Conservation (phyloP, 1,140 invertebrate species). For the Nilaparvata lugens region DNA sequence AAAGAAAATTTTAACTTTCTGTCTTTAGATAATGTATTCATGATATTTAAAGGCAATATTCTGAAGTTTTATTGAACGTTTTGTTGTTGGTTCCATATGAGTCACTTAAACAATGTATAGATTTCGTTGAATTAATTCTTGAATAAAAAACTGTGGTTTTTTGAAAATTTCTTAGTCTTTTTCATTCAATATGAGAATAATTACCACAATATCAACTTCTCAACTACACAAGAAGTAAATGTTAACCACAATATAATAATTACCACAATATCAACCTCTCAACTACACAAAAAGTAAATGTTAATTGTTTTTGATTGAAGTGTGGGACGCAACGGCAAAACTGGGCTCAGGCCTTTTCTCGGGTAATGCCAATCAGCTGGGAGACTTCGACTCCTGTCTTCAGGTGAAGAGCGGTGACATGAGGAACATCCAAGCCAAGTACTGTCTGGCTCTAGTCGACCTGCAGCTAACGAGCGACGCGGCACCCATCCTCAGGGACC, state of each 20-base stretch:
- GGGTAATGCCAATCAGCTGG: conserved; percentile 58
- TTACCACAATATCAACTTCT: too few relatives aligned
- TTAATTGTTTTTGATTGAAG: conserved; percentile 31
- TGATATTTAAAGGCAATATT: too few relatives aligned
- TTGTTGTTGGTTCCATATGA: too few relatives aligned
- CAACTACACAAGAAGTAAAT: background rate
- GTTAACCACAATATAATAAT: background rate
- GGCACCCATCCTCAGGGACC: conserved; percentile 38
- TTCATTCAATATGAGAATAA: too few relatives aligned
- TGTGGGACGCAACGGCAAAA: conserved; percentile 61
- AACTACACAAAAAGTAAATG: too few relatives aligned
- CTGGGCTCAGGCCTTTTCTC: conserved; percentile 53
- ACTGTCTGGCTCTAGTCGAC: conserved; percentile 54
- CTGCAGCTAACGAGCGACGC: conserved; percentile 41
- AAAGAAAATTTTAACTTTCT: too few relatives aligned
- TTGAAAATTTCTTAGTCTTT: too few relatives aligned
- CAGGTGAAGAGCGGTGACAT: conserved; percentile 30
- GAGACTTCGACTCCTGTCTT: conserved; percentile 60
- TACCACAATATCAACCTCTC: too few relatives aligned
- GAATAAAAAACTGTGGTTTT: background rate
- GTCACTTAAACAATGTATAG: too few relatives aligned
- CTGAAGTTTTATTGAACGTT: too few relatives aligned
- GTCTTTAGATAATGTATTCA: too few relatives aligned
- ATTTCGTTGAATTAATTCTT: too few relatives aligned
- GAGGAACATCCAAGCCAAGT: conserved; percentile 52